Evolutionary conservation across 2,888 invertebrate genomes (phyloP), one percentile per base, ranked within the genome.

Genomic region (Sceliomorpha sp.): DNA sequence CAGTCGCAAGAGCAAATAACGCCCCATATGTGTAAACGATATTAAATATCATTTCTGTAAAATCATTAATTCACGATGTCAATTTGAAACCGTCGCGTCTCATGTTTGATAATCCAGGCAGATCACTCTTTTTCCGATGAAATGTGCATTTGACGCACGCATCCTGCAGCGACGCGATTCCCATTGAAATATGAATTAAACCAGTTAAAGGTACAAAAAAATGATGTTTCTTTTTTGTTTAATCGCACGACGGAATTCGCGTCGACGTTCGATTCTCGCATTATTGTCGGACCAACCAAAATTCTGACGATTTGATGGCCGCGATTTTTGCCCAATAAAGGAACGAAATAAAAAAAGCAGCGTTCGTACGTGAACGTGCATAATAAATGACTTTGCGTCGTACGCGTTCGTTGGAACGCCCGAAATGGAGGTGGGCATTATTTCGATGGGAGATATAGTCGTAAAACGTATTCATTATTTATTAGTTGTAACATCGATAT

Each of bases 171-270:
- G 75, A 75, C 75, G 79, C 74, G 76, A 74, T 79, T 76, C 75
- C 73, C 75, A 77, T 76, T 78, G 79, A 77, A 81, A 81, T 81
- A 81, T 81, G 77, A 78, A 81, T 78, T 79, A 78, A 80, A 77
- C 77, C 76, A 73, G 75, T 75, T 80, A 74, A 73, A 73, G 60
- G 68, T 40, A 31, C 13, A 39, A 58, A 68, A 62, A 62, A 58
- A 50, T 51, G 17, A 67, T 67, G 48, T 59, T 67, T n/a, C n/a
- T n/a, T n/a, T n/a, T 59, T 59, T 58, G 59, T 59, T 59, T 59
- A 67, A 67, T 53, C 67, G 48, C 73, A 73, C 68, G 70, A 58
- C 53, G 48, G 58, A 58, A 58, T 34, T 69, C 51, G 56, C 60
- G 45, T 62, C 56, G 62, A 56, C 67, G 74, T n/a, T n/a, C n/a